phyloP scores from a whole-genome alignment of 1,140 invertebrate genomes.

The Aphaenogaster floridana region DNA sequence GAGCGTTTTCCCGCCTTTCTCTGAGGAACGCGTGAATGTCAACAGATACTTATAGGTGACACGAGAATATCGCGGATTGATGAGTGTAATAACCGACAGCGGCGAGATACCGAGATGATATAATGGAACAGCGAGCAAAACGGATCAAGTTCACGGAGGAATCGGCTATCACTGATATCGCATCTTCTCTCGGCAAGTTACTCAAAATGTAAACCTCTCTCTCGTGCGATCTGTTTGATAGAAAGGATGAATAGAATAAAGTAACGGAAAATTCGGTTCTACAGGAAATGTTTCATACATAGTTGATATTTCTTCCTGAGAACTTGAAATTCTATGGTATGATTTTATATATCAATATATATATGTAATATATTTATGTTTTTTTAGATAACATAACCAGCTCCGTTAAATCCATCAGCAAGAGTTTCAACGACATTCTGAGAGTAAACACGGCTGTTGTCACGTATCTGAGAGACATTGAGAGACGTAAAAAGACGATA shows the following conservation, averaged over 20 bases:
- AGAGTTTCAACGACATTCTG: slow-evolving; percentile 54
- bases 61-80: neutral
- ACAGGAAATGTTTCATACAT: neutral
- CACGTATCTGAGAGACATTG: slow-evolving; percentile 14
- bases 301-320: neutral
- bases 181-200: slow-evolving; percentile 67
- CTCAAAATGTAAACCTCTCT: neutral
- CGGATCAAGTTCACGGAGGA: slow-evolving; percentile 53
- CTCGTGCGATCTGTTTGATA: neutral
- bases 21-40: neutral
- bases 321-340: neutral
- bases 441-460: slow-evolving; percentile 64
- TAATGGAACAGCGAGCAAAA: slow-evolving; percentile 55
- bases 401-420: slow-evolving; percentile 50
- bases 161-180: slow-evolving; percentile 57
- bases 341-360: neutral
- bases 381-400: slow-evolving; percentile 64
- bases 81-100: neutral
- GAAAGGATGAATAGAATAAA: neutral
- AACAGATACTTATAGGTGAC: neutral
- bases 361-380: slow-evolving; percentile 33
- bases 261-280: neutral
- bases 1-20: slow-evolving; percentile 13
- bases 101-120: neutral
- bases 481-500: slow-evolving; percentile 25